Conservation (phyloP, 2,888 invertebrate genomes). For the Mongoloraphidia duomilia region DNA sequence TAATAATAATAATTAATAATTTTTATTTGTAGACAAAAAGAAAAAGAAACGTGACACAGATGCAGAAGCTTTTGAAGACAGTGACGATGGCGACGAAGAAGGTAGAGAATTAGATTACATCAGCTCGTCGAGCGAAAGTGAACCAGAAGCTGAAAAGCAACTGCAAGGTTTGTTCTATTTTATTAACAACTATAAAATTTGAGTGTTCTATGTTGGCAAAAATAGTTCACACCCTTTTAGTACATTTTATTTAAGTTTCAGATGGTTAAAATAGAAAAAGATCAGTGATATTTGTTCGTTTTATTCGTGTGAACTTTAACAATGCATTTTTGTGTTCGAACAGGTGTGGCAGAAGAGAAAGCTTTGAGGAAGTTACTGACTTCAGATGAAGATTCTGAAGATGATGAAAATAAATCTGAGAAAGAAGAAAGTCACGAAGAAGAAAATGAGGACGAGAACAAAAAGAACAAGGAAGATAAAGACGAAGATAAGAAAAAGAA, state of each 20-base stretch:
- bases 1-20: not conserved
- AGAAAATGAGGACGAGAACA: conserved; percentile 52
- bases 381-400: conserved; percentile 78
- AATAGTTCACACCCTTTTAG: no score
- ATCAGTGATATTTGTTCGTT: no score
- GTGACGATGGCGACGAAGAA: conserved; percentile 94
- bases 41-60: conserved; percentile 74
- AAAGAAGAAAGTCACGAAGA: conserved; percentile 53
- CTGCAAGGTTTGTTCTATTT: conserved; percentile 1
- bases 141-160: conserved; percentile 65
- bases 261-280: no score
- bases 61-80: conserved; percentile 87
- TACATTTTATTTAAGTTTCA: no score
- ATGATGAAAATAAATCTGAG: conserved; percentile 64
- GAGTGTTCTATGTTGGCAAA: no score
- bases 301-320: no score
- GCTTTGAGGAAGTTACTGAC: conserved; percentile 63
- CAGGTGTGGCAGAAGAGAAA: conserved; percentile 63
- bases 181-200: no score
- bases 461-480: conserved; percentile 56
- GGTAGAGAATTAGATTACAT: conserved; percentile 91
- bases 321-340: conserved; percentile 6
- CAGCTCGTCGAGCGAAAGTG: conserved; percentile 57
- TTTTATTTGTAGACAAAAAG: conserved; percentile 30
- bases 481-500: conserved; percentile 34